Evolutionary conservation across 2,113 vertebrate species (phyloP), one percentile per base, ranked within the genome.

Genomic region (Platysteira castanea): DNA sequence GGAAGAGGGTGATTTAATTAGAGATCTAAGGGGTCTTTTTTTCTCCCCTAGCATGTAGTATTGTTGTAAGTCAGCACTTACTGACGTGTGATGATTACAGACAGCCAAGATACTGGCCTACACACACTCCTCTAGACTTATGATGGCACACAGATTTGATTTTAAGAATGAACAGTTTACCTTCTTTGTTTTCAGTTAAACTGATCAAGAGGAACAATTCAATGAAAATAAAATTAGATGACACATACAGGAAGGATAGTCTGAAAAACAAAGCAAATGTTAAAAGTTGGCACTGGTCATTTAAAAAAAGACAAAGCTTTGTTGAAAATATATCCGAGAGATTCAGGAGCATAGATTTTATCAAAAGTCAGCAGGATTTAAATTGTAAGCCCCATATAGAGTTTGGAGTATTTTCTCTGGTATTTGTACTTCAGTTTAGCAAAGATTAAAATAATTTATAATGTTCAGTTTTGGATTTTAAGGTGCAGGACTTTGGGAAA

Each of bases 1-100:
- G 47, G 47, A 85, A 70, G 90, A 81, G 27, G 35, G 50, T 76
- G 68, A 70, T 64, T 95, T 90, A 87, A 85, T 96, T 87, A 95
- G 75, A 85, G 79, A 84, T 93, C 56, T 69, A 56, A 95, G 42
- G 47, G 50, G 44, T 67, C 10, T 15, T 53, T 75, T 65, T 44
- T 41, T 21, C 2, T 0, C 3, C 14, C 77, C 15, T 75, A 90
- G 87, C 39, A 52, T 69, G 84, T 23, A 87, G 61, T 35, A 63
- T 76, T 61, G 69, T 71, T 54, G 54, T 69, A 89, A 87, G 77
- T 87, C 65, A 75, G 70, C 74, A 67, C 50, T 54, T 83, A 46
- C 10, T 69, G 87, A 85, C 27, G 42, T 83, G 42, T 54, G 50
- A 49, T 90, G 64, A 60, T 67, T 90, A 60, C 37, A 81, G 69